Evolutionary conservation across 2,888 invertebrate genomes (phyloP), one percentile per base, ranked within the genome.

Genomic region (Netelia melanura): DNA sequence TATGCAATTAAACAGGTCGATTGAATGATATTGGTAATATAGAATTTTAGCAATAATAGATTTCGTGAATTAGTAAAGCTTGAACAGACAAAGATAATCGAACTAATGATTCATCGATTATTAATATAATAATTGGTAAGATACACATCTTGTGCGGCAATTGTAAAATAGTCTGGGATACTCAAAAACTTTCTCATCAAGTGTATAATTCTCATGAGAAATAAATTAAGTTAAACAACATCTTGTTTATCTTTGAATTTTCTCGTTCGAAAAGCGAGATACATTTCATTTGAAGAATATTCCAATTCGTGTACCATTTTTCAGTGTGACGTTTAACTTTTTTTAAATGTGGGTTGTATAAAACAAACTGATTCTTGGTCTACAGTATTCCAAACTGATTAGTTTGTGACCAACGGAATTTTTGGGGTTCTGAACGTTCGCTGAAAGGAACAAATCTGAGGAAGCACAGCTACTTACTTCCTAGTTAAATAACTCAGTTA

Each of bases 21-120:
- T 48, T 14, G 14, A 48, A 48, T 43, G 17, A 44, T 5, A 1
- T 2, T 48, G 14, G 14, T 14, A 48, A 48, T 48, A 14, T 14
- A 58, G 58, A 3, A n/a, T 54, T 14, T 52, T 62, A 44, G 62
- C 61, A 62, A 62, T 58, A 44, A 62, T 17, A 14, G 9, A n/a
- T 48, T 74, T 74, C 17, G 74, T 48, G 61, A 44, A 74, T 61
- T 62, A 48, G 44, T 74, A 44, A 44, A 74, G 74, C 44, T 74
- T 17, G 71, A 43, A 58, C 23, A 62, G 64, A 11, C 62, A 67
- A 48, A 5, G 54, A 17, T 75, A 61, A 58, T 80, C 65, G 54
- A 61, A 84, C 78, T 54, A 65, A 79, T 43, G 61, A 68, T 68
- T 52, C 64, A 67, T 68, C 67, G 54, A 11, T 56, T 75, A 23